Evolutionary conservation across 2,888 invertebrate genomes (phyloP).

Genomic region (Lamproptera curius): DNA sequence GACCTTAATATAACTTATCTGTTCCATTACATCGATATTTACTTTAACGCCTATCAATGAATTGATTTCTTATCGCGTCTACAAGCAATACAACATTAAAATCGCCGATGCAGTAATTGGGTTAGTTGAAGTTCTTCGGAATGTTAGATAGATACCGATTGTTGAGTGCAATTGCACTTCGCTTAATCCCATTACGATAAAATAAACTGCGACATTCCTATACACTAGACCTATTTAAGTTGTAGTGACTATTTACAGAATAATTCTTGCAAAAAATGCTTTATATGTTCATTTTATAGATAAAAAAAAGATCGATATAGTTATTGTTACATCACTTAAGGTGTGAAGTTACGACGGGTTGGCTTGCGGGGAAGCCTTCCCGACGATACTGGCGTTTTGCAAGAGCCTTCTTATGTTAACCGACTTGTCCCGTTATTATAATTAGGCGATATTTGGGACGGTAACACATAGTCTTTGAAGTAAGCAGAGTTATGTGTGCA

Average conservation of each 20-base stretch:
- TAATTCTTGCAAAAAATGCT: too few species aligned
- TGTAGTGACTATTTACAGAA: too few species aligned
- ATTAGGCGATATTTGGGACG: neutral
- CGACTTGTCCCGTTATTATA: too few species aligned
- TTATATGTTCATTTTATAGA: too few species aligned
- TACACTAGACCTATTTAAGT: too few species aligned
- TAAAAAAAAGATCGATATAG: too few species aligned
- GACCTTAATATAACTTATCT: slow-evolving; percentile 16
- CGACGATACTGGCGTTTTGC: slow-evolving; percentile 30
- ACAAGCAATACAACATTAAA: slow-evolving; percentile 18
- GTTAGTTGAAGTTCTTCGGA: slow-evolving; percentile 6
- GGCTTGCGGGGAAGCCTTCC: slow-evolving; percentile 60
- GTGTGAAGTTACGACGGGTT: slow-evolving; percentile 63
- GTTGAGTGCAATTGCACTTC: slow-evolving; percentile 21
- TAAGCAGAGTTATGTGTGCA: too few species aligned
- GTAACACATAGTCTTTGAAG: too few species aligned
- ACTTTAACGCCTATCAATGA: slow-evolving; percentile 13
- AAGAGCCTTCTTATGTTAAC: slow-evolving; percentile 20
- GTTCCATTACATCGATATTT: slow-evolving; percentile 16
- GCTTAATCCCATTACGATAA: too few species aligned
- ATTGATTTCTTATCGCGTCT: slow-evolving; percentile 16
- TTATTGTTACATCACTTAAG: slow-evolving; percentile 51
- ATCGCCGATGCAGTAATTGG: slow-evolving; percentile 8
- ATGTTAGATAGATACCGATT: slow-evolving; percentile 6
- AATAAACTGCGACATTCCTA: too few species aligned